Evolutionary conservation across 2,888 invertebrate species (phyloP).

Genomic region (Limnephilus marmoratus): DNA sequence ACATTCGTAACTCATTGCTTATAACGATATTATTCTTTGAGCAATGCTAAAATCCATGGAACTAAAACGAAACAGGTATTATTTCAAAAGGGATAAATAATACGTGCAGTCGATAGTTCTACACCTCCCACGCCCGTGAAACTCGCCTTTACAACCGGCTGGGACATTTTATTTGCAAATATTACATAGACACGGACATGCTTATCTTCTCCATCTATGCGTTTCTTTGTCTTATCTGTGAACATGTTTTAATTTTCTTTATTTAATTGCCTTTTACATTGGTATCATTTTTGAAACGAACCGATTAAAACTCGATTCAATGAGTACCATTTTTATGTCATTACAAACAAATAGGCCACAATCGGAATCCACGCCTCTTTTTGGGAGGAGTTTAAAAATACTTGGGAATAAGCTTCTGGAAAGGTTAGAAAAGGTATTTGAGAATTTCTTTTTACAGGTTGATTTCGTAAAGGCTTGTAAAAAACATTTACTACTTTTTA

Average conservation of each 20-base stretch:
- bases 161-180: background rate
- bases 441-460: no score
- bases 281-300: background rate
- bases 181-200: background rate
- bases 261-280: background rate
- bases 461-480: no score
- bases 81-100: background rate
- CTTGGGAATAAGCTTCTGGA: no score
- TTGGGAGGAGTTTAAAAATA: no score
- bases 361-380: no score
- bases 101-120: background rate
- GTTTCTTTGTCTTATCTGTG: background rate
- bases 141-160: constrained; percentile 3
- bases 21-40: background rate
- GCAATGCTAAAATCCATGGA: background rate
- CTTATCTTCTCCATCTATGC: background rate
- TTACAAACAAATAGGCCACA: background rate
- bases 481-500: no score
- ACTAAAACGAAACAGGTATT: background rate
- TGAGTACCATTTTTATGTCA: background rate
- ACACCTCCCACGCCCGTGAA: background rate
- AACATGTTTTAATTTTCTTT: background rate
- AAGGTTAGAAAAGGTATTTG: no score
- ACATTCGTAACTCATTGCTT: background rate
- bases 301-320: background rate